Conservation (phyloP, 2,113 vertebrate genomes). For the Steatornis caripensis region DNA sequence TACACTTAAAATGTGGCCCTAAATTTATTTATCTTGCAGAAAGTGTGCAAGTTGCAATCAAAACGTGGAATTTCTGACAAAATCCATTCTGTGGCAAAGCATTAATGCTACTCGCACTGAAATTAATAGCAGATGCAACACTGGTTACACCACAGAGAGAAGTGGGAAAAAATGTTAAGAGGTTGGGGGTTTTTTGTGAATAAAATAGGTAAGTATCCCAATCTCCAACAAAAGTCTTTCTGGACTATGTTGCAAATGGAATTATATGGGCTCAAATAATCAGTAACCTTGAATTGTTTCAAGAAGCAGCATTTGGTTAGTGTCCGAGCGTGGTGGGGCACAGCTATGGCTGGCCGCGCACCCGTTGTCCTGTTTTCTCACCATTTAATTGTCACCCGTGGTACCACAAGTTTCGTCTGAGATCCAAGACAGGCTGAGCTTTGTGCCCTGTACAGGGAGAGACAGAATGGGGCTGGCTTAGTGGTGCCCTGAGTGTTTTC, state of each 20-base stretch:
- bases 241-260: background rate
- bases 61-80: background rate
- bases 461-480: background rate
- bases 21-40: background rate
- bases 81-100: background rate
- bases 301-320: background rate
- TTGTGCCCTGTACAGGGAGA: fast-evolving
- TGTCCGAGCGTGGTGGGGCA: fast-evolving
- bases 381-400: fast-evolving
- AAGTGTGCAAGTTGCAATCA: background rate
- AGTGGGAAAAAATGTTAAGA: background rate
- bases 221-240: background rate
- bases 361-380: background rate
- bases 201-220: background rate
- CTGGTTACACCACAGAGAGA: background rate
- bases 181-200: background rate
- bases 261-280: background rate
- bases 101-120: background rate
- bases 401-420: fast-evolving
- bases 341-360: background rate
- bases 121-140: background rate
- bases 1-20: background rate
- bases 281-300: background rate
- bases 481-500: background rate
- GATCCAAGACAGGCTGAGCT: background rate